Evolutionary conservation across 2,113 vertebrate species (phyloP), one percentile per base, ranked within the genome.

Genomic region (Amblyopsis rosae): DNA sequence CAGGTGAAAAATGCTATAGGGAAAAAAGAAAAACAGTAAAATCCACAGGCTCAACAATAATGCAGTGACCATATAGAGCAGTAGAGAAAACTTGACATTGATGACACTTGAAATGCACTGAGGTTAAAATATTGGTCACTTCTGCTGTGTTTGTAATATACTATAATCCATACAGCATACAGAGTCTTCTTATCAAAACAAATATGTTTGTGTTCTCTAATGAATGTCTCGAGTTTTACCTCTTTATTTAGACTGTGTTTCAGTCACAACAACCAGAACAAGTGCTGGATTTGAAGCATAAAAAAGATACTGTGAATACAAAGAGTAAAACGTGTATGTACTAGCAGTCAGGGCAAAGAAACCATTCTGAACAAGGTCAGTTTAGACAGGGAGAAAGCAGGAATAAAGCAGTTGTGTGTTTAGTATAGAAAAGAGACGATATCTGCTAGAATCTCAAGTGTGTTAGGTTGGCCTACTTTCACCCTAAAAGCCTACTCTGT

Each of bases 391-490:
- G 56, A 12, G 58, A 6, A 10, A 59, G 41, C 13, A 10, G 50
- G 17, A 33, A 47, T 12, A 13, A 8, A 7, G 12, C 57, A 59
- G 26, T 9, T 19, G 12, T 51, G 49, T 13, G 9, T 59, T 13
- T 35, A 15, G 17, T 15, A 9, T 35, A 12, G 45, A 7, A 0
- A 4, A 8, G 46, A 73, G 46, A 2, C 51, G 54, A 70, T 46
- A 68, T 62, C 72, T 65, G 65, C 73, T 69, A 76, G 76, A 82
- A 74, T 88, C 74, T 76, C 51, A 74, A 85, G 80, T 80, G 84
- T 71, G 74, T 77, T 32, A 65, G 63, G 56, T 66, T 80, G 70
- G 67, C 80, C 69, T 79, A 69, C 62, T 82, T 83, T 33, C 63
- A 69, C 73, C 65, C 19, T 53, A n/a, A 70, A 26, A 2, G 3